Percentiles rank a stretch among this genome's conserved stretches.
Conservation (phyloP, 2,797 vertebrate species). For the Periophthalmus magnuspinnatus region DNA sequence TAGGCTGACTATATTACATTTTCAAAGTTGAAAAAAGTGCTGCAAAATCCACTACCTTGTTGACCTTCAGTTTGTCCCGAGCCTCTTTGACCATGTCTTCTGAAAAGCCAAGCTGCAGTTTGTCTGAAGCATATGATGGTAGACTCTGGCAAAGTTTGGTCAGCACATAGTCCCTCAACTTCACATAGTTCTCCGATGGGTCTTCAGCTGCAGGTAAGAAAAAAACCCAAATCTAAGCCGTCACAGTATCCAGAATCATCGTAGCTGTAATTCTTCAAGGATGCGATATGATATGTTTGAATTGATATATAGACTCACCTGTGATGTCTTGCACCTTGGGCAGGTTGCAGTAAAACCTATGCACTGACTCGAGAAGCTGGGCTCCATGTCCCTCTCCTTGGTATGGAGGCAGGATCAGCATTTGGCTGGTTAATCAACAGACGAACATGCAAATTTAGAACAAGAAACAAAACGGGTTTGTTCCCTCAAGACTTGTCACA, state of each 20-base stretch:
- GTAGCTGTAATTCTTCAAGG: background rate
- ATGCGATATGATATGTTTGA: background rate
- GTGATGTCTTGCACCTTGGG: slow-evolving; percentile 96
- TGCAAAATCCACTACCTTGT: slow-evolving; percentile 83
- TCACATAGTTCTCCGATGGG: slow-evolving; percentile 94
- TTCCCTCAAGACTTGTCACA: slow-evolving; percentile 29
- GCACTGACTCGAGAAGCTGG: slow-evolving; percentile 95
- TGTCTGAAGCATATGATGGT: slow-evolving; percentile 85
- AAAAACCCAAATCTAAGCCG: background rate
- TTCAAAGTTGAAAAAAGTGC: background rate
- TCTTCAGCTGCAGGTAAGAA: slow-evolving; percentile 85
- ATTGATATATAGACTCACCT: slow-evolving; percentile 71
- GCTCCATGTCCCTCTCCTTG: slow-evolving; percentile 98
- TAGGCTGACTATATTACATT: too few species aligned
- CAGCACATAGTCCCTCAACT: slow-evolving; percentile 94
- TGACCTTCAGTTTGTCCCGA: slow-evolving; percentile 93
- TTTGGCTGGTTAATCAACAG: slow-evolving; percentile 84
- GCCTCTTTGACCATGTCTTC: slow-evolving; percentile 90
- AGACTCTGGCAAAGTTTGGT: slow-evolving; percentile 91
- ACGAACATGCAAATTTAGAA: slow-evolving; percentile 29
- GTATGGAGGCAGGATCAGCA: slow-evolving; percentile 95
- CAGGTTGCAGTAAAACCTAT: slow-evolving; percentile 89
- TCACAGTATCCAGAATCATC: background rate
- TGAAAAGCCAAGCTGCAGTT: slow-evolving; percentile 88
- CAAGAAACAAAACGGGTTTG: slow-evolving; percentile 31